Evolutionary conservation across 2,113 vertebrate species (phyloP).

Genomic region (Vulpes vulpes): DNA sequence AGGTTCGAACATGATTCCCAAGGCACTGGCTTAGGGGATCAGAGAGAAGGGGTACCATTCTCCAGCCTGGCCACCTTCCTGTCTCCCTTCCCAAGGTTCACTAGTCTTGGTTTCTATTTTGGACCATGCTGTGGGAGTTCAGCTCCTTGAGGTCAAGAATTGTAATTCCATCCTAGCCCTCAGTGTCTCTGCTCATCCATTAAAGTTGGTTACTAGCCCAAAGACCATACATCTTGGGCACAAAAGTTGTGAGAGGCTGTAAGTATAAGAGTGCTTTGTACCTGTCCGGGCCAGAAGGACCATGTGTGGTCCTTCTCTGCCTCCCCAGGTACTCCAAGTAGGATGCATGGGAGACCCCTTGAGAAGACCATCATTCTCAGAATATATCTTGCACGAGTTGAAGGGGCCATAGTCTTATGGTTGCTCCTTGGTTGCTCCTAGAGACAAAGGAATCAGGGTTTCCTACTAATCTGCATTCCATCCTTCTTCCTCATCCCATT

Average conservation of each 20-base stretch:
- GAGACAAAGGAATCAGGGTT: not conserved
- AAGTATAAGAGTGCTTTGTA: fast-evolving
- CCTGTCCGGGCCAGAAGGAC: not conserved
- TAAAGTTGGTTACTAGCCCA: not conserved
- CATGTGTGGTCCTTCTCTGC: not conserved
- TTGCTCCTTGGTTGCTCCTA: not conserved
- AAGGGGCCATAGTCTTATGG: not conserved
- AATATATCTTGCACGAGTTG: not conserved
- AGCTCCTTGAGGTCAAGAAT: not conserved
- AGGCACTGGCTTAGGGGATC: not conserved
- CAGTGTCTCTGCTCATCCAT: not conserved
- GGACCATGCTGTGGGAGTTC: not conserved
- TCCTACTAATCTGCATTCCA: not conserved
- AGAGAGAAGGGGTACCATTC: not conserved
- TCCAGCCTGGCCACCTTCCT: not conserved
- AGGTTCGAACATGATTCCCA: not conserved
- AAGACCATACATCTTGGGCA: not conserved
- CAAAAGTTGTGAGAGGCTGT: not conserved
- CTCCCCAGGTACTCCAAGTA: not conserved
- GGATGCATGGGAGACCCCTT: not conserved
- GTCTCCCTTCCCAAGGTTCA: not conserved
- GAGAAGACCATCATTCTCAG: not conserved
- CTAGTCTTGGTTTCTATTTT: not conserved
- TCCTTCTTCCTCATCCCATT: not conserved
- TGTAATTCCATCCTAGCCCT: not conserved